A percentile compares a stretch with the other conserved stretches of the same genome.
These are phyloP conservation scores for Dicyrtoma fusca DNA, from an alignment of 2,888 invertebrate genomes.

Conservation along the genomic window DNA sequence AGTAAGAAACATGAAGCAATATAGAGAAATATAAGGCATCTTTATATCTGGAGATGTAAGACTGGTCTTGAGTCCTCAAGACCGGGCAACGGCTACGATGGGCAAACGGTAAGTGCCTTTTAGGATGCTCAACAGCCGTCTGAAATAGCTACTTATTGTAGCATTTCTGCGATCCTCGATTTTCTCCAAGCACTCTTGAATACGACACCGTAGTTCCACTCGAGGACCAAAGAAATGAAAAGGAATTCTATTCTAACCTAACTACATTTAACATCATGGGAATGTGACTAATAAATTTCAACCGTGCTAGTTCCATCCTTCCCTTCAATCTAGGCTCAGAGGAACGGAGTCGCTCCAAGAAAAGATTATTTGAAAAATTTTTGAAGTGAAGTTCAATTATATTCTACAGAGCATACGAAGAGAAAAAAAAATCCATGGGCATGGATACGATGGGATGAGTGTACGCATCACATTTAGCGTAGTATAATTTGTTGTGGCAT, in stretches of 20 bases:
- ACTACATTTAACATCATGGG: conserved; percentile 4
- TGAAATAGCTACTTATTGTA: conserved; percentile 26
- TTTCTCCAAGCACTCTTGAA: neutral
- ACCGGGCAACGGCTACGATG: conserved; percentile 19
- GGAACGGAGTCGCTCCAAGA: no score
- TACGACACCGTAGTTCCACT: conserved; percentile 9
- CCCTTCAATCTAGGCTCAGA: neutral
- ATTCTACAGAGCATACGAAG: no score
- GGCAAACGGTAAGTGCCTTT: conserved; percentile 30
- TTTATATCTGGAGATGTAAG: conserved; percentile 6
- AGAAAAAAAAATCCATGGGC: no score
- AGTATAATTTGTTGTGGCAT: no score
- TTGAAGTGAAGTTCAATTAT: no score
- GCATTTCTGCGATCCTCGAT: conserved; percentile 9
- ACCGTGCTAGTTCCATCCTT: neutral
- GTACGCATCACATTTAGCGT: no score
- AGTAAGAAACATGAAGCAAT: neutral
- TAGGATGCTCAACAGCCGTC: conserved; percentile 18
- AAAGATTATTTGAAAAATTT: no score
- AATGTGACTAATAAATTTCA: conserved; percentile 15
- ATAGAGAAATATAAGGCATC: neutral
- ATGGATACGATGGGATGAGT: no score
- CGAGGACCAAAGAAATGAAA: neutral
- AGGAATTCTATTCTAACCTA: neutral
- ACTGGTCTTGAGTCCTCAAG: conserved; percentile 3